Evolutionary conservation across 2,888 invertebrate genomes (phyloP).

Genomic region (Rhagonycha fulva): DNA sequence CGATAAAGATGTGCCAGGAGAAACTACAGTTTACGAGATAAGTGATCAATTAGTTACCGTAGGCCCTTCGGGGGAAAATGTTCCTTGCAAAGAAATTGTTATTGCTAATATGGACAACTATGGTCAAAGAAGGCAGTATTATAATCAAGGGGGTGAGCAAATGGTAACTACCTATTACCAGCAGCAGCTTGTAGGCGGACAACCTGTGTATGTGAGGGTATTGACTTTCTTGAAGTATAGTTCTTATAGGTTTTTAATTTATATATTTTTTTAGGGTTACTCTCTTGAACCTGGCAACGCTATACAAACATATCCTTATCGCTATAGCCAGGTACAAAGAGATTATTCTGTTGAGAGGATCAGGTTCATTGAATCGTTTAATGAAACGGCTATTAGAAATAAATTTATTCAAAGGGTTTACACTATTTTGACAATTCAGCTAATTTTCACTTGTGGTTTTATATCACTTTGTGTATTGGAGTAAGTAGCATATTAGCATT

Average conservation of each 20-base stretch:
- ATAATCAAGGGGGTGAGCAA: neutral
- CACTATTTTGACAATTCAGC: slow-evolving; percentile 58
- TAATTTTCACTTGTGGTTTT: slow-evolving; percentile 57
- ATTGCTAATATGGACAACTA: neutral
- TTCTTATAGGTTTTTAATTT: neutral
- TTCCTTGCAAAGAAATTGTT: neutral
- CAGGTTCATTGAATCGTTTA: slow-evolving; percentile 15
- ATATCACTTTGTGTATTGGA: slow-evolving; percentile 54
- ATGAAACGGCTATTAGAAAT: slow-evolving; percentile 39
- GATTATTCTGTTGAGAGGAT: neutral
- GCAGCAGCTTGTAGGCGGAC: neutral
- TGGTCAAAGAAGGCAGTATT: neutral
- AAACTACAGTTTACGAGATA: neutral
- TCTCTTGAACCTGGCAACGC: neutral
- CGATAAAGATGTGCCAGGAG: neutral
- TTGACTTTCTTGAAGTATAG: neutral
- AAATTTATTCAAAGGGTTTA: slow-evolving; percentile 60
- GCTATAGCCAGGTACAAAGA: neutral
- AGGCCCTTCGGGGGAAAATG: neutral
- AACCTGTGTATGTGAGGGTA: slow-evolving; percentile 8
- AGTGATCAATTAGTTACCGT: too few relatives aligned
- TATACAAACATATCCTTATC: neutral
- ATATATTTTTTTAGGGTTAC: neutral
- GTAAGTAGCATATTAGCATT: slow-evolving; percentile 35
- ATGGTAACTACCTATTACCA: neutral